Percentiles rank a stretch among this genome's conserved stretches.
Evolutionary conservation across 2,113 vertebrate species (phyloP).

Genomic region (Heterocephalus glaber): DNA sequence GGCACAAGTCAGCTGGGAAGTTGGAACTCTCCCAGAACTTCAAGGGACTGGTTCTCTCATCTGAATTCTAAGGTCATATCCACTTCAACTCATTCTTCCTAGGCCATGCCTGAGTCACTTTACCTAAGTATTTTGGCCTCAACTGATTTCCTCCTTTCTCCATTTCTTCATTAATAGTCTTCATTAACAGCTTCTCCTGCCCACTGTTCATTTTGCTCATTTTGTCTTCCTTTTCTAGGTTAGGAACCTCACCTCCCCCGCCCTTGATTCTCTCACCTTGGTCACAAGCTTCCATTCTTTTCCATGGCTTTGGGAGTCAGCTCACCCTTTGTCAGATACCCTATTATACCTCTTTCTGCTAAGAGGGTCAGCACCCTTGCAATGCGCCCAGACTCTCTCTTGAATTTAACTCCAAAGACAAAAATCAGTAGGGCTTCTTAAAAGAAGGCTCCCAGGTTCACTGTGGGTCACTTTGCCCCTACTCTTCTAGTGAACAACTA

Average conservation of each 20-base stretch:
- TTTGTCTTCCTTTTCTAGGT: neutral
- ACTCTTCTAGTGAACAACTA: neutral
- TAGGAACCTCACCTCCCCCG: neutral
- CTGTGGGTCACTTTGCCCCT: neutral
- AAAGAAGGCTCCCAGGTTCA: neutral
- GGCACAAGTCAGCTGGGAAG: neutral
- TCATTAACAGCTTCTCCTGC: neutral
- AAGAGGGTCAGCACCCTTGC: neutral
- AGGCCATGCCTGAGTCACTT: neutral
- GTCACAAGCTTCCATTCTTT: neutral
- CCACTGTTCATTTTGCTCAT: neutral
- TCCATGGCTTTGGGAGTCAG: neutral
- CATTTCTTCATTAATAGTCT: neutral
- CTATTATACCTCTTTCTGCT: neutral
- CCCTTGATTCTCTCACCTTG: neutral
- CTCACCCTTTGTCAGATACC: neutral
- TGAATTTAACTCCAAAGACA: neutral
- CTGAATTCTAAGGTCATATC: neutral
- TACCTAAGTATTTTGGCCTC: neutral
- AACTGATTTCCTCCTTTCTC: neutral
- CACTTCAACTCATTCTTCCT: neutral
- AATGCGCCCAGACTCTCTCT: neutral
- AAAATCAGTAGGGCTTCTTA: neutral
- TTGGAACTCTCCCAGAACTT: fast-evolving
- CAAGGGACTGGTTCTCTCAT: no score